These are phyloP conservation scores for Aphidius colemani DNA, from an alignment of 2,888 invertebrate species.

Conservation along the genomic window DNA sequence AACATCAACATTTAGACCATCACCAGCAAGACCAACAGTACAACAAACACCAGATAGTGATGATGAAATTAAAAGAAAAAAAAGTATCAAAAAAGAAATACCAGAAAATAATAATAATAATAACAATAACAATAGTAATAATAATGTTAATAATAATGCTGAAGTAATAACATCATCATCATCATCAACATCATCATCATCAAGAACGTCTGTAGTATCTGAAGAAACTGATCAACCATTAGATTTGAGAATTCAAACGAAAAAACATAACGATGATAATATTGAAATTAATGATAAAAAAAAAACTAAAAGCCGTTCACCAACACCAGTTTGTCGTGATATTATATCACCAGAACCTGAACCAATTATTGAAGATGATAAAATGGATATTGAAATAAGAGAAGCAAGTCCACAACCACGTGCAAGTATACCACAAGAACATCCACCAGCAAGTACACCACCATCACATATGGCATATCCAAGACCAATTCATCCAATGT, in stretches of 20 bases:
- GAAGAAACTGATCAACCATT: conserved; percentile 51
- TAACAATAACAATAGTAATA: not conserved
- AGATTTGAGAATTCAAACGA: conserved; percentile 52
- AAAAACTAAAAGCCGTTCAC: conserved; percentile 21
- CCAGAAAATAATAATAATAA: conserved; percentile 17
- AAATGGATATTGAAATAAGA: conserved; percentile 11
- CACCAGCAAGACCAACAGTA: conserved; percentile 68
- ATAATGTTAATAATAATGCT: conserved; percentile 8
- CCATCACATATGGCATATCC: conserved; percentile 74
- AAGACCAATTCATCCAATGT: conserved; percentile 79
- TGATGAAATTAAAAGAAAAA: conserved; percentile 19
- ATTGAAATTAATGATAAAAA: no score
- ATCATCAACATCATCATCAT: conserved; percentile 11
- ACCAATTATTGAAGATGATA: conserved; percentile 22
- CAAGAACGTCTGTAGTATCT: conserved; percentile 30
- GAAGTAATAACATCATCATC: no score
- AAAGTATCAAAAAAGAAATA: conserved; percentile 13
- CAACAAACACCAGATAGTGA: conserved; percentile 26
- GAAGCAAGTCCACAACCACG: conserved; percentile 34
- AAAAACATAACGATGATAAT: conserved; percentile 22
- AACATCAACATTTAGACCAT: conserved; percentile 67
- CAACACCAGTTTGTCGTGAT: not conserved
- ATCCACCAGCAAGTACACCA: conserved; percentile 52
- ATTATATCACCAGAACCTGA: conserved; percentile 31
- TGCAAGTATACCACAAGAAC: conserved; percentile 36